Percentiles rank a stretch among this genome's conserved stretches.
Conservation (phyloP, 2,888 invertebrate species). For the Phaonia tiefii region DNA sequence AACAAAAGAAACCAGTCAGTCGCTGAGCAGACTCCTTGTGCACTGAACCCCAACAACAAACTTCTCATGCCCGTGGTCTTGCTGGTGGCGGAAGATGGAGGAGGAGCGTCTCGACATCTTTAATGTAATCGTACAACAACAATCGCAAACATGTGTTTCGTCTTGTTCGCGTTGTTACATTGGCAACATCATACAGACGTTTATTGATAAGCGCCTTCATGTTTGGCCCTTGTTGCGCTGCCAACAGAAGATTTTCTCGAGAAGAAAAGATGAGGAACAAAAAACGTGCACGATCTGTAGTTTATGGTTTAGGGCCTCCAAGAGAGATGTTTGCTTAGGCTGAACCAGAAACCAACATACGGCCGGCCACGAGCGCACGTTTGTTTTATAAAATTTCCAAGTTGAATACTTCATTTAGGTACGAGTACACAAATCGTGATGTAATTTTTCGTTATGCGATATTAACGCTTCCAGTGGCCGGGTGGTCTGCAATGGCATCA, state of each 20-base stretch:
- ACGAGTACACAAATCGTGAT: conserved; percentile 66
- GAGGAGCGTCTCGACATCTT: conserved; percentile 7
- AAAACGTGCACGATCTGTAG: conserved; percentile 40
- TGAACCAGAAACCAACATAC: conserved; percentile 45
- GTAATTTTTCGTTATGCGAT: conserved; percentile 57
- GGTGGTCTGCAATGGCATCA: not conserved
- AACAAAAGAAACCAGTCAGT: not conserved
- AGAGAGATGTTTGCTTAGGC: conserved; percentile 55
- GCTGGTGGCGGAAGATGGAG: not conserved
- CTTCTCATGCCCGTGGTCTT: not conserved
- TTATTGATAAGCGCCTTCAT: conserved; percentile 61
- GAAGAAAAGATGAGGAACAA: conserved; percentile 23
- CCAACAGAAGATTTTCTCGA: conserved; percentile 26
- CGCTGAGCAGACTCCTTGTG: conserved; percentile 19
- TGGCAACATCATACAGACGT: conserved; percentile 49
- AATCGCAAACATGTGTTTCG: conserved; percentile 70
- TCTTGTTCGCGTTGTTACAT: conserved; percentile 60
- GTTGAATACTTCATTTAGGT: conserved; percentile 68
- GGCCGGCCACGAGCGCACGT: conserved; percentile 66
- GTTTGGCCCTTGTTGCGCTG: conserved; percentile 46
- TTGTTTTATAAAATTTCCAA: conserved; percentile 50
- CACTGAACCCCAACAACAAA: no score
- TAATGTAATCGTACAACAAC: conserved; percentile 65
- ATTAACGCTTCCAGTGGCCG: conserved; percentile 52
- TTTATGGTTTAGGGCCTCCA: conserved; percentile 59